These are phyloP conservation scores for human DNA, from an alignment of 2,113 vertebrate genomes.

Conservation along the genomic window GRCh38 chr5:163451001-163451500, in stretches of 20 bases:
- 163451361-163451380: not conserved
- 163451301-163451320: not conserved
- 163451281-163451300: not conserved
- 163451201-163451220: not conserved
- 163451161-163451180: not conserved
- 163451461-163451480: not conserved
- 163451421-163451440: not conserved
- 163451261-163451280: not conserved
- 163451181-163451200: not conserved
- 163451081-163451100: not conserved
- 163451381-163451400: not conserved
- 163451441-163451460: not conserved
- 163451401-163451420: not conserved
- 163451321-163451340: not conserved
- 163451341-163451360: not conserved
- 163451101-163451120: not conserved
- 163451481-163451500: not conserved
- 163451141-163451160: not conserved
- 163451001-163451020: not conserved
- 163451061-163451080: not conserved
- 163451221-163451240: not conserved
- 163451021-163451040: not conserved
- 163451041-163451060: not conserved
- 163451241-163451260: not conserved
- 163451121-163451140: not conserved